Percentiles rank a stretch among this genome's conserved stretches.
Conservation (phyloP, 2,888 invertebrate genomes). For the Oscheius myriophilus region DNA sequence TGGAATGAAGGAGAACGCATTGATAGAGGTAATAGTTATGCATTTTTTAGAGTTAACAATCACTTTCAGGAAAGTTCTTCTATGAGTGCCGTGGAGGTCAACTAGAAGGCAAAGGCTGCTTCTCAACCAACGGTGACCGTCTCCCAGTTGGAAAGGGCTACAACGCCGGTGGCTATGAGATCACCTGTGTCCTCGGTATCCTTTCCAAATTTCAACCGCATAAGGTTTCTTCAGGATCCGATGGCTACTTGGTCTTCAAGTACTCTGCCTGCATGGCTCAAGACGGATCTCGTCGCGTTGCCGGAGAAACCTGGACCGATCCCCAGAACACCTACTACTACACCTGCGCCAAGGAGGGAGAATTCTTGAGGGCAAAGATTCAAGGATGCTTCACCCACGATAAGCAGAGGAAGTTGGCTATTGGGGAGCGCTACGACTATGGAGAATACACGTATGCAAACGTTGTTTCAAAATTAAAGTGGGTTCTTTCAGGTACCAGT, state of each 20-base stretch:
- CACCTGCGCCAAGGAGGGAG: conserved; percentile 55
- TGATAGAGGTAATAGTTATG: conserved; percentile 49
- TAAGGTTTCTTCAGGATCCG: conserved; percentile 32
- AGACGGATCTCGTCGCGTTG: conserved; percentile 41
- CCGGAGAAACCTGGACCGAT: conserved; percentile 62
- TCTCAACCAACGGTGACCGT: conserved; percentile 45
- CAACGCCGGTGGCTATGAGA: conserved; percentile 54
- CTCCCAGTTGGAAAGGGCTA: conserved; percentile 51
- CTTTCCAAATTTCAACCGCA: neutral
- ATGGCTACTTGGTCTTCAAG: conserved; percentile 57
- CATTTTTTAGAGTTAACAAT: too few species aligned
- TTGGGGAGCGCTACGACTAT: conserved; percentile 59
- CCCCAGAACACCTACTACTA: conserved; percentile 61
- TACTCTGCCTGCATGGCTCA: conserved; percentile 55
- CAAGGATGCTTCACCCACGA: conserved; percentile 61
- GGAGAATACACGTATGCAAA: conserved; percentile 56
- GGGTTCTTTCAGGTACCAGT: conserved; percentile 60
- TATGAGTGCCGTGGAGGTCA: conserved; percentile 71
- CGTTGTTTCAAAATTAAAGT: neutral
- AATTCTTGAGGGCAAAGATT: conserved; percentile 52
- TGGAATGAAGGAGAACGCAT: conserved; percentile 57
- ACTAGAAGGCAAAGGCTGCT: conserved; percentile 58
- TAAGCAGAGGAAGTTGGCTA: conserved; percentile 47
- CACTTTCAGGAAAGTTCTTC: conserved; percentile 67
- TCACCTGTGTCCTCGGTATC: conserved; percentile 41